Evolutionary conservation across 2,113 vertebrate genomes (phyloP), one percentile per base, ranked within the genome.

Genomic region (Labeo catla): DNA sequence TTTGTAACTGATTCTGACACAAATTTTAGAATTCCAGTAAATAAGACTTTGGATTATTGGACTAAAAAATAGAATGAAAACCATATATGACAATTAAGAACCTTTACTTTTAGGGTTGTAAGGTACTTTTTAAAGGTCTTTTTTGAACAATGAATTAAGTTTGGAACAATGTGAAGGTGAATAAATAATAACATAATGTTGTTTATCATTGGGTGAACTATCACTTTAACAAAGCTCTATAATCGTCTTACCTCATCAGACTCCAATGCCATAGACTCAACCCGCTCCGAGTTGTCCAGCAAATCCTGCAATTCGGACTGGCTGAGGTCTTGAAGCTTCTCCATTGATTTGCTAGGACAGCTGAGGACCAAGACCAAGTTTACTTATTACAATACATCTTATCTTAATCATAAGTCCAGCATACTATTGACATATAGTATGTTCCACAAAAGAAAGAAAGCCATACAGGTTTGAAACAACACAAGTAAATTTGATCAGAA

Each of bases 301-400:
- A 96, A 91, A 89, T 94, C 93, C 90, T 95, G 92, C 10, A 96
- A 92, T 92, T 95, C 95, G 83, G 95, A 93, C 91, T 95, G 94
- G 91, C 90, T 94, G 83, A 96, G 91, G 84, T 96, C 94, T 90
- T 94, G 94, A 89, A 96, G 93, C 90, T 95, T 96, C 90, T 95
- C 95, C 95, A 96, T 96, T 92, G 93, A 94, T 95, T 94, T 92
- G 94, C 93, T 93, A 94, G 92, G 88, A 92, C 90, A 91, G 88
- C 94, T 95, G 91, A 88, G 77, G 47, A 49, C 89, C 90, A 93
- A 70, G 74, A 76, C 13, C 23, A 50, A 34, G 47, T 77, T 86
- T 76, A 76, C 16, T 43, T 21, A 43, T 43, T 21, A 43, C 36
- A 43, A 47, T 76, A 63, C 13, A 63, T 19, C 13, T 34, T 13